Percentiles rank a stretch among this genome's conserved stretches.
phyloP scores from a whole-genome alignment of 2,113 vertebrate species.

The Anolis carolinensis region DNA sequence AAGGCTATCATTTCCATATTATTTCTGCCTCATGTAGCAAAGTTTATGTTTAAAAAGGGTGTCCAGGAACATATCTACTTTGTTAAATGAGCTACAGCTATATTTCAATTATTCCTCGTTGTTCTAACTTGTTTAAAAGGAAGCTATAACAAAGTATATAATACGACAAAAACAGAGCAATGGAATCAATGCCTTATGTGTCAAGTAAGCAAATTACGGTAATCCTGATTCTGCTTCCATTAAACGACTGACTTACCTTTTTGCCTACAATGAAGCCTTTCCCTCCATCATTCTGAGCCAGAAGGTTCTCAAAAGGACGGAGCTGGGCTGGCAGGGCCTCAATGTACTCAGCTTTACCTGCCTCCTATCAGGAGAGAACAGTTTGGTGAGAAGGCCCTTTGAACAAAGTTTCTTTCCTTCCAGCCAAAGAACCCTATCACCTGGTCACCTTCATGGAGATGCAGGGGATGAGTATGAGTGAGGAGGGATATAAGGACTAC shows the following conservation, averaged over 20 bases:
- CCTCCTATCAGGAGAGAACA: constrained; percentile 35
- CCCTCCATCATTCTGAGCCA: constrained; percentile 71
- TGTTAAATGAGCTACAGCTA: too few relatives aligned
- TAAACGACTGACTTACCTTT: constrained; percentile 67
- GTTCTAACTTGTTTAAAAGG: too few relatives aligned
- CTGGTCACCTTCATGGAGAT: neutral
- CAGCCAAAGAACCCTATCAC: neutral
- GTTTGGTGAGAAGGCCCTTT: neutral
- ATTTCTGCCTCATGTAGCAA: too few relatives aligned
- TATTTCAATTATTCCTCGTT: too few relatives aligned
- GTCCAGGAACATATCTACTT: too few relatives aligned
- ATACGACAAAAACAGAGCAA: too few relatives aligned
- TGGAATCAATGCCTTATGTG: too few relatives aligned
- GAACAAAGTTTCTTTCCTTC: neutral
- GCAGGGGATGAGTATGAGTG: neutral
- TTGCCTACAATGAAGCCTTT: constrained; percentile 75
- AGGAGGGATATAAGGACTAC: too few relatives aligned
- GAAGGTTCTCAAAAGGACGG: constrained; percentile 72
- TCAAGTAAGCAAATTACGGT: neutral
- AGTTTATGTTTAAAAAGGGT: too few relatives aligned
- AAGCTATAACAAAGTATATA: too few relatives aligned
- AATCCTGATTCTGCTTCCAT: neutral
- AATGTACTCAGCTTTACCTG: constrained; percentile 69
- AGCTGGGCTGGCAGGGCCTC: constrained; percentile 71
- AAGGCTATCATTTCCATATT: too few relatives aligned